Percentiles rank a stretch among this genome's conserved stretches.
Evolutionary conservation across 2,113 vertebrate species (phyloP).

Genomic region (Ibidorhyncha struthersii): DNA sequence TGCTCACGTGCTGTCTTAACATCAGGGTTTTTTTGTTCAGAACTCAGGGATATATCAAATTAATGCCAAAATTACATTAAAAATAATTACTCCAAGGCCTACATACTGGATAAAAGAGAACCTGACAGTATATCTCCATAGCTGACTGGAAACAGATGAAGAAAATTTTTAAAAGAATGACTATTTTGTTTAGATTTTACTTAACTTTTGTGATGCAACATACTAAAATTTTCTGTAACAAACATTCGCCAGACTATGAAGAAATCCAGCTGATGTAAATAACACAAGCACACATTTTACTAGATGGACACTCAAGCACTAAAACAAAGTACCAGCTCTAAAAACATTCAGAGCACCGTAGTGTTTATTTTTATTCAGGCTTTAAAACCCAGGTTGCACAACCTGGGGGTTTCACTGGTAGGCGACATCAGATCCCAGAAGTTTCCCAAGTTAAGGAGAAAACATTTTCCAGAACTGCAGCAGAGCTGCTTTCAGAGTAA

Average conservation of each 20-base stretch:
- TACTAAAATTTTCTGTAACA: background rate
- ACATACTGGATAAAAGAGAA: background rate
- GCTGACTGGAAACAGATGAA: background rate
- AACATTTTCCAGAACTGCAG: background rate
- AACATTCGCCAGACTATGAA: background rate
- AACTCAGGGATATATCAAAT: background rate
- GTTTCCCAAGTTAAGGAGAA: background rate
- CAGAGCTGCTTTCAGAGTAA: background rate
- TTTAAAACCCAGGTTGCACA: background rate
- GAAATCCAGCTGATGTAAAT: background rate
- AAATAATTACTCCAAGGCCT: background rate
- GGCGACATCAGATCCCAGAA: background rate
- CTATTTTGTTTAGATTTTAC: background rate
- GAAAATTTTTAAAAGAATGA: background rate
- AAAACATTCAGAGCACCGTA: background rate
- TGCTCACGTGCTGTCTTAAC: accelerated
- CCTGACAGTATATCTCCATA: background rate
- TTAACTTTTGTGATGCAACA: background rate
- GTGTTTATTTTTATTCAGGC: background rate
- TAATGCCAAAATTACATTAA: background rate
- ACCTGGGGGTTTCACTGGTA: background rate
- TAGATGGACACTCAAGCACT: background rate
- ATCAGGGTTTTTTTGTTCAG: background rate
- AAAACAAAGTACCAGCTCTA: background rate
- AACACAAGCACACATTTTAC: background rate